These are phyloP conservation scores for Hydropsyche tenuis DNA, from an alignment of 1,140 invertebrate species.

Conservation along the genomic window DNA sequence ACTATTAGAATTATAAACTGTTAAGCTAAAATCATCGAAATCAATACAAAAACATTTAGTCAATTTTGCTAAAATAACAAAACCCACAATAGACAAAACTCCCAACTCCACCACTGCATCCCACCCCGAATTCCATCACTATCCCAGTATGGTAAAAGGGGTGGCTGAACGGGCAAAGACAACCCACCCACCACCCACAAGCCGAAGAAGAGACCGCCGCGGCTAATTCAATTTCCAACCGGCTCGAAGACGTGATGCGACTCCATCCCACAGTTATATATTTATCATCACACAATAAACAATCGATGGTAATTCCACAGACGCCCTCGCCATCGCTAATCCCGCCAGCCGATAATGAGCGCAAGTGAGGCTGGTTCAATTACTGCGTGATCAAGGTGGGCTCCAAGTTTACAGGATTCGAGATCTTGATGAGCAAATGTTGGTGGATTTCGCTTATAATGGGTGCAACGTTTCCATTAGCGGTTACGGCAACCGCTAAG, in stretches of 20 bases:
- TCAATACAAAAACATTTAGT: too few species aligned
- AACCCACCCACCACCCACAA: not conserved
- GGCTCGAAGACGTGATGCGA: constrained; percentile 31
- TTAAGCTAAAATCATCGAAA: too few species aligned
- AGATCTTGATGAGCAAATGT: not conserved
- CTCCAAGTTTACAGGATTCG: too few species aligned
- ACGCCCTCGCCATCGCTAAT: not conserved
- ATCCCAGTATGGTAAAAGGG: not conserved
- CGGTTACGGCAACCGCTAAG: too few species aligned
- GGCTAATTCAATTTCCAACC: constrained; percentile 37
- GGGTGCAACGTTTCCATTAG: too few species aligned
- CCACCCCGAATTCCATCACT: too few species aligned
- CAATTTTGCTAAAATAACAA: too few species aligned
- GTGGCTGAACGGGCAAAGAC: not conserved
- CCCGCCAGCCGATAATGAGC: not conserved
- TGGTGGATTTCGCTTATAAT: too few species aligned
- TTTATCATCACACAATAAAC: constrained; percentile 26
- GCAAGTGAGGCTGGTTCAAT: not conserved
- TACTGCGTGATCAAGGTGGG: not conserved
- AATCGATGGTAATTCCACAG: constrained; percentile 18
- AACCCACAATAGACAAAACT: too few species aligned
- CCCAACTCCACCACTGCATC: too few species aligned
- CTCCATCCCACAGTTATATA: constrained; percentile 31
- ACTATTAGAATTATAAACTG: too few species aligned
- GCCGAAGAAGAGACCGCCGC: constrained; percentile 15